Percentiles rank a stretch among this genome's conserved stretches.
These are phyloP conservation scores for Drosophila navojoa DNA, from an alignment of 1,140 invertebrate species.

Conservation along the genomic window DNA sequence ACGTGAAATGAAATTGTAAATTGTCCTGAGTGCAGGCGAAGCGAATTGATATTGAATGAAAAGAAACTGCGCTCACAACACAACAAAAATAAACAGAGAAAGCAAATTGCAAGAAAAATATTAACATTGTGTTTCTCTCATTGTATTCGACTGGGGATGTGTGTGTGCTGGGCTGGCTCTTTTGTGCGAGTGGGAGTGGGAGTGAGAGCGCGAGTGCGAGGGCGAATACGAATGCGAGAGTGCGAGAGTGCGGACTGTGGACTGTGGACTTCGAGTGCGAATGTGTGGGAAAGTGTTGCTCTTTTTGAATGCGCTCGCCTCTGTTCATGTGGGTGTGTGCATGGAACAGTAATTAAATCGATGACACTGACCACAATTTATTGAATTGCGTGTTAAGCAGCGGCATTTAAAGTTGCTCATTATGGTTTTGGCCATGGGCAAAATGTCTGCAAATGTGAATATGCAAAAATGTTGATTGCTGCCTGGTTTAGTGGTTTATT, in stretches of 20 bases:
- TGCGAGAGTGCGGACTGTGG: too few relatives aligned
- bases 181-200: background rate
- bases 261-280: too few relatives aligned
- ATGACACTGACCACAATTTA: constrained; percentile 58
- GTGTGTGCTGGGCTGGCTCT: background rate
- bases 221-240: too few relatives aligned
- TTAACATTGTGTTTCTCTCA: constrained; percentile 1
- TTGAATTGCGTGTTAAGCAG: constrained; percentile 52
- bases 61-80: constrained; percentile 37
- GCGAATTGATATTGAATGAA: constrained; percentile 50
- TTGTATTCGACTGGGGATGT: background rate
- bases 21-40: constrained; percentile 27
- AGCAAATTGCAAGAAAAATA: constrained; percentile 28
- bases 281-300: background rate
- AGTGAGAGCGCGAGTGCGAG: background rate
- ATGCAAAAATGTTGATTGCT: constrained; percentile 16
- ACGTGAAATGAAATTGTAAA: constrained; percentile 47
- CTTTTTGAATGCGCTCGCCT: too few relatives aligned
- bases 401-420: constrained; percentile 42
- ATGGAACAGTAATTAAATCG: constrained; percentile 41
- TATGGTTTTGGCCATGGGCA: constrained; percentile 15
- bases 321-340: background rate
- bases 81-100: constrained; percentile 44
- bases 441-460: constrained; percentile 1
- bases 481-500: constrained; percentile 9